These are phyloP conservation scores for Salvelinus namaycush DNA, from an alignment of 2,113 vertebrate genomes.

Conservation along the genomic window DNA sequence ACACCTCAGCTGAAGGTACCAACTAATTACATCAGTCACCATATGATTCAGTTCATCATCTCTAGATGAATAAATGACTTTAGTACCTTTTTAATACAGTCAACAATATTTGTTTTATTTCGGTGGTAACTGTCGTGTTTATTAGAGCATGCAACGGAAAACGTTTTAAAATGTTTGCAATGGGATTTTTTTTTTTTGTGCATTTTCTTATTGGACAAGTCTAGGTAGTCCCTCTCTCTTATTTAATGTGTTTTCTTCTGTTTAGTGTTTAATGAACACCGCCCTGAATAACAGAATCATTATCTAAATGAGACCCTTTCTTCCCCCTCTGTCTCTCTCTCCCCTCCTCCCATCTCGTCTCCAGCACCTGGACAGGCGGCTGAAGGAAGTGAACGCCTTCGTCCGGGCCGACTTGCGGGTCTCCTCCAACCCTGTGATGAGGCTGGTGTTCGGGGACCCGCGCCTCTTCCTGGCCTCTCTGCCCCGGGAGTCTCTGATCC, in stretches of 20 bases:
- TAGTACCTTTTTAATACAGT: not conserved
- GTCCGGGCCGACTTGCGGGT: constrained; percentile 82
- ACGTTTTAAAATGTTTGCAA: not conserved
- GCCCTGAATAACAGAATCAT: not conserved
- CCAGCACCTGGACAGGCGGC: constrained; percentile 79
- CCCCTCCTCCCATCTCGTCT: not conserved
- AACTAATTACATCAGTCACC: not conserved
- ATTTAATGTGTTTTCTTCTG: too few relatives aligned
- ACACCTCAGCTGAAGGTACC: constrained; percentile 79
- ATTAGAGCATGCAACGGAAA: too few relatives aligned
- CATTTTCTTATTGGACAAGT: not conserved
- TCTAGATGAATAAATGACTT: too few relatives aligned
- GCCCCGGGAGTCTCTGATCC: constrained; percentile 72
- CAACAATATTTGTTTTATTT: not conserved
- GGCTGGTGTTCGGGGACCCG: constrained; percentile 82
- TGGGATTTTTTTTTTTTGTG: too few relatives aligned
- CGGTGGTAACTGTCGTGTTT: too few relatives aligned
- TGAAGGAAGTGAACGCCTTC: constrained; percentile 71
- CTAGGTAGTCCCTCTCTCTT: too few relatives aligned
- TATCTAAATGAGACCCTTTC: not conserved
- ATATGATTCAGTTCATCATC: too few relatives aligned
- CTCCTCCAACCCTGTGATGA: constrained; percentile 81
- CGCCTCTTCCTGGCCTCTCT: constrained; percentile 73
- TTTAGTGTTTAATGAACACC: too few relatives aligned
- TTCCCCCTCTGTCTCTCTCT: not conserved